Evolutionary conservation across 2,888 invertebrate genomes (phyloP), one percentile per base, ranked within the genome.

Genomic region (Gerris lacustris): DNA sequence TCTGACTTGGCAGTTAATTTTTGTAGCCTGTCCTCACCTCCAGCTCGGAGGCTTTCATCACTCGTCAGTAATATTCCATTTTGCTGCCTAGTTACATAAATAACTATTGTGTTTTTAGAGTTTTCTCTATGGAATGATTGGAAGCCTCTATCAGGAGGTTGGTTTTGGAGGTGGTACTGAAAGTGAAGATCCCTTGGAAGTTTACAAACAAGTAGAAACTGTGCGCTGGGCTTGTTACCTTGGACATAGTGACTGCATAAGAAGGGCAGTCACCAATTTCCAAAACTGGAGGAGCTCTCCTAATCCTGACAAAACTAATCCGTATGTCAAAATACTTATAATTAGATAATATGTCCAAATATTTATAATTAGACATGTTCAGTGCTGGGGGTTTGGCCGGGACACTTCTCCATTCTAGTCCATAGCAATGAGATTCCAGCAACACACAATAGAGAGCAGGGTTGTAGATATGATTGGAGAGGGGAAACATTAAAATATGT

Each of bases 211-310:
- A 0, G 85, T 87, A 6, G 88, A 90, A 74, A 83, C 92, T 31
- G 80, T 92, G 7, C 85, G 84, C 67, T 88, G 89, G 79, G 90
- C 92, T 0, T 94, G 94, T 75, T 85, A 85, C 73, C 84, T 92
- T 73, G 91, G 89, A 18, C 87, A 89, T 72, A 82, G 84, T 6
- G 87, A 87, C 76, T 94, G 94, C 77, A 82, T 93, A 9, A 82
- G 85, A n/a, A 88, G 89, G 71, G 87, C 92, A 0, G 86, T 87
- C 6, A 81, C 84, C 11, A 84, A 89, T 77, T 94, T 90, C 78
- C 85, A 87, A 45, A 87, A 88, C 75, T 92, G 92, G 91, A 87
- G 88, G 80, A 82, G 85, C 70, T 82, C 84, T 0, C 86, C 89
- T 0, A 86, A 89, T 78, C 91, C 92, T 2, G 88, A 90, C 76